Base-by-base conservation (phyloP, 2,888 invertebrate genomes). In the Leptopilina drosophilae region DNA sequence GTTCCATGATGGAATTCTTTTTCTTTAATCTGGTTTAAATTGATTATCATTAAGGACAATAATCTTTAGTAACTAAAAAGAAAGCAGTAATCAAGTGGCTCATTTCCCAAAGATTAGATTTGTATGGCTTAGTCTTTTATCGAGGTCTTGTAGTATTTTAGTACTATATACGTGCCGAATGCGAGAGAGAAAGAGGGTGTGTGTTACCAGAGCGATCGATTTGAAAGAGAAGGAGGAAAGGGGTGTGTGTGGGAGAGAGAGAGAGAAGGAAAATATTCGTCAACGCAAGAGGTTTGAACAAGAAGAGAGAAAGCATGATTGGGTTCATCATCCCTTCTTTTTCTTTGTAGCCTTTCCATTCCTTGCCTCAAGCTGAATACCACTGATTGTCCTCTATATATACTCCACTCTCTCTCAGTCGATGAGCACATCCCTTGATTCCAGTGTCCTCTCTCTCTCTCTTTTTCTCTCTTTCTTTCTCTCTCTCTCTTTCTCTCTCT, bases 361-460 rank as follows among this genome's bases (percentile, higher is more conserved):
- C 85, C 87, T 85, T 84, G 86, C 84, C 87, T 87, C 81, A 81
- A 86, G 84, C 88, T 90, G 91, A 90, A 91, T 91, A 88, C 90
- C 89, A 83, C 90, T 91, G 90, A 91, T 91, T 91, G 90, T 90
- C 88, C 89, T 88, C 87, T 82, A 15, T 62, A 33, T 33, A 62
- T 62, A 83, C 86, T 85, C 84, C 84, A 80, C 86, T 86, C 83
- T 82, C 87, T 83, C 82, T 85, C 20, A 20, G 20, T 76, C 79
- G 64, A 76, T 84, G 79, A 80, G 78, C 67, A 65, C 67, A 65
- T 56, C 78, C 81, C 66, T 66, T 64, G 40, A 77, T 69, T 66
- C 62, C 49, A 78, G 59, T 62, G 59, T 81, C 78, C 76, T 59
- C 46, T 78, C 81, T 81, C 11, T 49, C 81, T 65, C 80, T 78